phyloP scores from a whole-genome alignment of 2,888 invertebrate species.

The Sinotaia quadrata region DNA sequence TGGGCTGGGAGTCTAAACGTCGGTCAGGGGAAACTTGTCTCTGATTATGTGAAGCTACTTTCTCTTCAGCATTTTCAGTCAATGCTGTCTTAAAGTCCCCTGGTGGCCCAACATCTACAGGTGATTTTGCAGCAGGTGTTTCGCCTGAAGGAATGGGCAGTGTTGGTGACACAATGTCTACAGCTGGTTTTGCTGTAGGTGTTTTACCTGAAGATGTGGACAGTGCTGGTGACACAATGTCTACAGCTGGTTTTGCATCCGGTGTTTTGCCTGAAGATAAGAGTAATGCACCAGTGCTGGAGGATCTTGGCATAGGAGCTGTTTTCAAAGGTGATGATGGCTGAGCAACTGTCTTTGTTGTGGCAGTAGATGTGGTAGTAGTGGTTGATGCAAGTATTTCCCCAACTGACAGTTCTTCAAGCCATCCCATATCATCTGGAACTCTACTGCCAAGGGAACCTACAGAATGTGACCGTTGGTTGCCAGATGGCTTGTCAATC shows the following conservation, averaged over 20 bases:
- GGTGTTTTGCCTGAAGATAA: conserved; percentile 23
- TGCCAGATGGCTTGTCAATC: conserved; percentile 44
- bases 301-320: conserved; percentile 15
- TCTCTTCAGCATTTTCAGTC: not conserved
- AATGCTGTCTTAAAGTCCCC: not conserved
- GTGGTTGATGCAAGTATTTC: too few species aligned
- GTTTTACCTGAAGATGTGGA: not conserved
- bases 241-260: conserved; percentile 5
- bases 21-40: not conserved
- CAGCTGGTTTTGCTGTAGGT: not conserved
- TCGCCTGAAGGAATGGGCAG: conserved; percentile 21
- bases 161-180: conserved; percentile 3
- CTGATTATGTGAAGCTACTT: not conserved
- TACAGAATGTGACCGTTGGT: conserved; percentile 23
- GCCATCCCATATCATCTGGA: conserved; percentile 63
- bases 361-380: too few species aligned
- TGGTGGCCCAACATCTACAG: conserved; percentile 14
- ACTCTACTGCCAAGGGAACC: not conserved
- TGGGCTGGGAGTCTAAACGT: not conserved
- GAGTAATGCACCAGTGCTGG: conserved; percentile 17
- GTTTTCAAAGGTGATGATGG: conserved; percentile 7
- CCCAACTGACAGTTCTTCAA: conserved; percentile 52
- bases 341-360: not conserved
- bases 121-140: conserved; percentile 32
- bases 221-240: conserved; percentile 1